A percentile compares a stretch with the other conserved stretches of the same genome.
phyloP scores from a whole-genome alignment of 1,140 invertebrate species.

The Hyles vespertilio region DNA sequence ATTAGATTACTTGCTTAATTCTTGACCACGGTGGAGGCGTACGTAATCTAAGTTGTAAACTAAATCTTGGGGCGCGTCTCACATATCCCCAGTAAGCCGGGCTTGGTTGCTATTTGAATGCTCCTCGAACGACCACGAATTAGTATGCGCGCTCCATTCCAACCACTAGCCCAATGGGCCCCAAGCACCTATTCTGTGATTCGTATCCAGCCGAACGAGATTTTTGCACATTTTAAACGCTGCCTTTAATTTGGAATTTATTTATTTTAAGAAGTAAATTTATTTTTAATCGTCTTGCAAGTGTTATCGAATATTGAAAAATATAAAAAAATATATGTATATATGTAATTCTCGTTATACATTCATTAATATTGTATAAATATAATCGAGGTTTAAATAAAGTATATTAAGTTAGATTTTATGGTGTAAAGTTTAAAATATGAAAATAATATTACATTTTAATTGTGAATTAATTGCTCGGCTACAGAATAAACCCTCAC shows the following conservation, averaged over 20 bases:
- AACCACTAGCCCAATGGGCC: slow-evolving; percentile 50
- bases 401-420: no score
- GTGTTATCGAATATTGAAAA: no score
- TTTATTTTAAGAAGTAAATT: no score
- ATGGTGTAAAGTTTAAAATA: no score
- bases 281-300: no score
- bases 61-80: slow-evolving; percentile 68
- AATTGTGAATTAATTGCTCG: neutral
- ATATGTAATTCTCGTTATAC: no score
- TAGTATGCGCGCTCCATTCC: slow-evolving; percentile 71
- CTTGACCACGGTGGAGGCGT: slow-evolving; percentile 58
- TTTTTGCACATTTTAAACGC: neutral
- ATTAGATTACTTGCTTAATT: slow-evolving; percentile 69
- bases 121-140: slow-evolving; percentile 64
- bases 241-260: no score
- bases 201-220: neutral
- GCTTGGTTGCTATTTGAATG: slow-evolving; percentile 67
- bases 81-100: slow-evolving; percentile 69
- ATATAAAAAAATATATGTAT: no score
- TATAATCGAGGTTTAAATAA: no score
- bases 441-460: neutral
- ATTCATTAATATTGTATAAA: no score
- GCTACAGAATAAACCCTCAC: slow-evolving; percentile 45
- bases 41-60: slow-evolving; percentile 72
- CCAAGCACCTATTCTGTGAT: slow-evolving; percentile 52